Evolutionary conservation across 2,113 vertebrate genomes (phyloP).

Genomic region (Syngnathoides biaculeatus): DNA sequence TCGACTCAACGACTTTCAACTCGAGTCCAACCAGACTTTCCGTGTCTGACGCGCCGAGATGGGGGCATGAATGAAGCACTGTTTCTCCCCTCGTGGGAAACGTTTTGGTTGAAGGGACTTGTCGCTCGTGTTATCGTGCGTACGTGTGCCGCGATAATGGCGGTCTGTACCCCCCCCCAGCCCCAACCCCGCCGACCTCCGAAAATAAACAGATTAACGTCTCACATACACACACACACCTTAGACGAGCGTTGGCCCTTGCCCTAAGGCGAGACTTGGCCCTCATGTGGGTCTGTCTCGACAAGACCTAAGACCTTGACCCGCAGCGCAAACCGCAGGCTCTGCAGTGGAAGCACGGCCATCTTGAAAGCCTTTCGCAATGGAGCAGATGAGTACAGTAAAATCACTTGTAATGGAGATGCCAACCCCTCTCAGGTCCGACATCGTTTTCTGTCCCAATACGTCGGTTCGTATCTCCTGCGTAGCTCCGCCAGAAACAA

Average conservation of each 20-base stretch:
- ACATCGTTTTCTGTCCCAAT: too few species aligned
- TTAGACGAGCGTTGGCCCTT: conserved; percentile 16
- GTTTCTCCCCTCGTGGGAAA: conserved; percentile 15
- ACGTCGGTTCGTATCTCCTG: too few species aligned
- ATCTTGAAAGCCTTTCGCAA: too few species aligned
- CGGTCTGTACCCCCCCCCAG: conserved; percentile 25
- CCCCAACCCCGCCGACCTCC: not conserved
- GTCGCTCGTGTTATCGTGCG: conserved; percentile 21
- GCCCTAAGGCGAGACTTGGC: conserved; percentile 10
- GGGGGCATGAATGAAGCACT: conserved; percentile 12
- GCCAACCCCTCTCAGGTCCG: too few species aligned
- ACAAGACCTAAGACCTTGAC: conserved; percentile 12
- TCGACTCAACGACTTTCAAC: not conserved
- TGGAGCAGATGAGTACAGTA: too few species aligned
- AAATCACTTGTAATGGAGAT: too few species aligned
- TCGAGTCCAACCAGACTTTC: not conserved
- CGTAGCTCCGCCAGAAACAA: too few species aligned
- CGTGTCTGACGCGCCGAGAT: not conserved
- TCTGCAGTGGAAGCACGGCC: conserved; percentile 15
- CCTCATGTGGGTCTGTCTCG: conserved; percentile 9
- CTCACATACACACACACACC: conserved; percentile 2
- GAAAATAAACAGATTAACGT: conserved; percentile 55
- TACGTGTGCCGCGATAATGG: conserved; percentile 38
- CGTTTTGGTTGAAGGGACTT: conserved; percentile 1
- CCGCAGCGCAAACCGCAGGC: conserved; percentile 26